These are phyloP conservation scores for Mycetomoellerius zeteki DNA, from an alignment of 1,140 invertebrate species.

Conservation along the genomic window DNA sequence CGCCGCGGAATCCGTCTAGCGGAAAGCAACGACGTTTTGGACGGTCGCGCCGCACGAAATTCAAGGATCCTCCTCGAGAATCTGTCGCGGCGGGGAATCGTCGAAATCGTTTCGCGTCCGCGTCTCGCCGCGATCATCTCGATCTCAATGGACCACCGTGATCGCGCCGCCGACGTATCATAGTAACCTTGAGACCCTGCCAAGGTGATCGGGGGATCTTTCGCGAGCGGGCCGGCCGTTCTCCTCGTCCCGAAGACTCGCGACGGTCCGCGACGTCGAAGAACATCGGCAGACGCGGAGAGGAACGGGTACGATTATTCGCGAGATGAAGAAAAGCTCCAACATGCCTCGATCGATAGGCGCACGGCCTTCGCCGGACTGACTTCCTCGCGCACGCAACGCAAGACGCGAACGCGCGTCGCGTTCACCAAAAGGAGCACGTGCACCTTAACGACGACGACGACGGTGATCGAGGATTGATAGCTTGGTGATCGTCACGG, in stretches of 20 bases:
- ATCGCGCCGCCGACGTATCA: background rate
- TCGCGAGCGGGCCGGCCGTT: background rate
- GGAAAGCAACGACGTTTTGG: background rate
- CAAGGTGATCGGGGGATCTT: slow-evolving; percentile 25
- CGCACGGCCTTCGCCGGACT: slow-evolving; percentile 52
- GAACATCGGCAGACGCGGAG: background rate
- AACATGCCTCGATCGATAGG: slow-evolving; percentile 47
- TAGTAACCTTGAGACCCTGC: slow-evolving; percentile 38
- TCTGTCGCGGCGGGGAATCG: background rate
- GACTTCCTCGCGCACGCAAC: slow-evolving; percentile 57
- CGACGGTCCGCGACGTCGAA: background rate
- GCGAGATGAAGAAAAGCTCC: slow-evolving; percentile 50
- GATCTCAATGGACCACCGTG: slow-evolving; percentile 4
- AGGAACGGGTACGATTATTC: slow-evolving; percentile 15
- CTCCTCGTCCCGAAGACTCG: background rate
- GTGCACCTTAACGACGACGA: slow-evolving; percentile 4
- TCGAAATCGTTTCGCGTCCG: background rate
- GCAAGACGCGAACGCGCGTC: background rate
- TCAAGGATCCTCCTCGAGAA: no score
- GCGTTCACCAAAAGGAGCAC: slow-evolving; percentile 14
- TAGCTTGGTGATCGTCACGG: background rate
- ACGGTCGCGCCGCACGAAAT: background rate
- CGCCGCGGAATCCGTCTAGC: background rate
- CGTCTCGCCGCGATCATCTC: background rate
- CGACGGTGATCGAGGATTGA: background rate